These are phyloP conservation scores for Odiellus spinosus DNA, from an alignment of 2,888 invertebrate species.

Conservation along the genomic window DNA sequence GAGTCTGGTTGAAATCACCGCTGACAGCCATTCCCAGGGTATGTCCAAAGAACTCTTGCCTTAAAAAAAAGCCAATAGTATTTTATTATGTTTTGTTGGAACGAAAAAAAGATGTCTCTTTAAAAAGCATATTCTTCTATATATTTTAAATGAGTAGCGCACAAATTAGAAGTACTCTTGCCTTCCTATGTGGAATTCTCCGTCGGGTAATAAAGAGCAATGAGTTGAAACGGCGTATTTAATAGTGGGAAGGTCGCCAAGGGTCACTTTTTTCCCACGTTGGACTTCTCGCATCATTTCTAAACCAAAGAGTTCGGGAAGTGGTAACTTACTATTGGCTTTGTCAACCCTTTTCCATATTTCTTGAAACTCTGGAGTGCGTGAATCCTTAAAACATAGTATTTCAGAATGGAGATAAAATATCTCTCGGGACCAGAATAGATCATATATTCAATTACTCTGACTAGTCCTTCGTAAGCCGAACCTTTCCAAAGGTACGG, in stretches of 20 bases:
- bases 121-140: too few relatives aligned
- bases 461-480: not conserved
- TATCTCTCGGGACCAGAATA: too few relatives aligned
- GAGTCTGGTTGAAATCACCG: not conserved
- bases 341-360: not conserved
- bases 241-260: not conserved
- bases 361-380: not conserved
- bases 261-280: not conserved
- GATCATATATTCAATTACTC: too few relatives aligned
- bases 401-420: too few relatives aligned
- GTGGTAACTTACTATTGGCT: not conserved
- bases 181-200: not conserved
- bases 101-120: too few relatives aligned
- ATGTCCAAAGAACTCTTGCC: not conserved
- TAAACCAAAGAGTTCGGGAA: not conserved
- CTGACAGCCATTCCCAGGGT: conserved; percentile 1
- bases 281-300: not conserved
- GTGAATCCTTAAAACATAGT: not conserved
- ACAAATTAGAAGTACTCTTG: too few relatives aligned
- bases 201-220: not conserved
- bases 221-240: not conserved
- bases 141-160: too few relatives aligned
- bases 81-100: too few relatives aligned
- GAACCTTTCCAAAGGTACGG: not conserved
- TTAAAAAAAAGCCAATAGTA: too few relatives aligned